Evolutionary conservation across 2,797 vertebrate species (phyloP).

Genomic region (Melopsittacus undulatus): DNA sequence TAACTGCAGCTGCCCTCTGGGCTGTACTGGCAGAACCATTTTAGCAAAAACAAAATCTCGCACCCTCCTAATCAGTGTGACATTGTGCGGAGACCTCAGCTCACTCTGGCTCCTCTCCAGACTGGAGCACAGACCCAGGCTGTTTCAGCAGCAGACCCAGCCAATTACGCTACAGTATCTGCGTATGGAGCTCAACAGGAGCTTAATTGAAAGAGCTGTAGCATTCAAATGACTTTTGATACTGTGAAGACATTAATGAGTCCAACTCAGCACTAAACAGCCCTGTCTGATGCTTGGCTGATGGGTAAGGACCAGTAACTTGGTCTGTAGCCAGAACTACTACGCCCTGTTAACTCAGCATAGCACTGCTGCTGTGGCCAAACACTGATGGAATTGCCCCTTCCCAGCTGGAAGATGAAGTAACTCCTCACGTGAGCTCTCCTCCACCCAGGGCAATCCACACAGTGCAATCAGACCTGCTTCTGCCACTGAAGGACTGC

Average conservation of each 20-base stretch:
- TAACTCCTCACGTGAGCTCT: background rate
- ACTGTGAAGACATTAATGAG: background rate
- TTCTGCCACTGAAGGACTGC: background rate
- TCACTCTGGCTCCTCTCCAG: slow-evolving; percentile 53
- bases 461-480: background rate
- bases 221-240: slow-evolving; percentile 46
- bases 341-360: background rate
- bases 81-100: background rate
- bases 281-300: background rate
- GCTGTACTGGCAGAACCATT: background rate
- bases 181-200: background rate
- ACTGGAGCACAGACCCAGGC: background rate
- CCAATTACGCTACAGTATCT: slow-evolving; percentile 32
- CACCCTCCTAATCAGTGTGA: slow-evolving; percentile 26
- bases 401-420: slow-evolving; percentile 33
- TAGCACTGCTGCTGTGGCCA: background rate
- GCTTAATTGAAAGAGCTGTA: slow-evolving; percentile 26
- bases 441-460: background rate
- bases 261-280: background rate
- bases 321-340: slow-evolving; percentile 12
- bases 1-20: slow-evolving; percentile 2
- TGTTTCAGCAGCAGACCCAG: background rate
- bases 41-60: slow-evolving; percentile 1
- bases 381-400: background rate
- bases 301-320: background rate